Evolutionary conservation across 2,797 vertebrate genomes (phyloP), one percentile per base, ranked within the genome.

Genomic region (Periophthalmus magnuspinnatus): DNA sequence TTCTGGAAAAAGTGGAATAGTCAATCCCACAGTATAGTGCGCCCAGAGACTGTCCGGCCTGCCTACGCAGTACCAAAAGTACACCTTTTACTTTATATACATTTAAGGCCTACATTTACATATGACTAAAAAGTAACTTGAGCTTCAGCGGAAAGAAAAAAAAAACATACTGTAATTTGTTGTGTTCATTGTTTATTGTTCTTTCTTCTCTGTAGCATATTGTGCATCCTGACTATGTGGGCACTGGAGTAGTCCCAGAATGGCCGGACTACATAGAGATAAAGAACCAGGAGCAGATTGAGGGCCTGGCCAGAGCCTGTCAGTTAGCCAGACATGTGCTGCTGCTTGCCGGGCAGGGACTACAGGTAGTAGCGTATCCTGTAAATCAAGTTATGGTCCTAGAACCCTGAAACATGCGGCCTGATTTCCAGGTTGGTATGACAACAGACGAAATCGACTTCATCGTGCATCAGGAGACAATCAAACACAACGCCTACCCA

Each of bases 191-290:
- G 28, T 91, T 63, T 8, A 22, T 16, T 50, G 52, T 2, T 79
- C 28, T 48, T 50, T 68, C 47, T 60, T 32, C 55, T 69, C 14
- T 3, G 72, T 84, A 99, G 97, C 95, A 98, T 91, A 98, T 99
- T 88, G 94, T 95, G 92, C 95, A 92, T 82, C 98, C 97, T 87
- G 94, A 95, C 93, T 99, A 99, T 89, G 95, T 98, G 83, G 93
- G 91, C 86, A 93, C 93, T 90, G 93, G 92, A 83, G 77, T 93
- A 88, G 85, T 97, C 82, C 97, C 97, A 74, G 94, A 94, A 88
- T 98, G 97, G 97, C 96, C 95, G 76, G 95, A 96, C 92, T 93
- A 95, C 93, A 96, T 99, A 76, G 97, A 99, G 93, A 95, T 99
- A 88, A 98, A 98, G 90, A 91, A 94, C 85, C 93, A 95, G 88